Percentiles rank a stretch among this genome's conserved stretches.
Evolutionary conservation across 2,888 invertebrate species (phyloP).

Genomic region (Troglohyphantes excavatus): DNA sequence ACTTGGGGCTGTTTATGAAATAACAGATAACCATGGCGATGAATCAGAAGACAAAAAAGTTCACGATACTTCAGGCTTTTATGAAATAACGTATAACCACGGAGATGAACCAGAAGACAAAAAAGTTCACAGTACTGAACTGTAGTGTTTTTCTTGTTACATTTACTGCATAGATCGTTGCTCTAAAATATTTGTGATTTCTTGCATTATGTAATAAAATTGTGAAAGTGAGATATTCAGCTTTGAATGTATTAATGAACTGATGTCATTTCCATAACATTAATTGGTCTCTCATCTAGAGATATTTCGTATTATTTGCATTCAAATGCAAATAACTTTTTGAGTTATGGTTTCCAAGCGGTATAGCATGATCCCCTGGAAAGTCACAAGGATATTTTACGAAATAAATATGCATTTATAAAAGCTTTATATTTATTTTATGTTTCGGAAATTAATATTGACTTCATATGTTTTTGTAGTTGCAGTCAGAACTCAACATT

Average conservation of each 20-base stretch:
- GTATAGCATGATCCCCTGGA: no score
- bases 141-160: slow-evolving; percentile 15
- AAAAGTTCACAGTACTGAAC: slow-evolving; percentile 48
- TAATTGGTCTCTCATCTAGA: no score
- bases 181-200: neutral
- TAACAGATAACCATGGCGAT: slow-evolving; percentile 67
- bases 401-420: no score
- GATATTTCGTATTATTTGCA: neutral
- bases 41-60: slow-evolving; percentile 47
- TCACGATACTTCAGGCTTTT: slow-evolving; percentile 60
- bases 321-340: neutral
- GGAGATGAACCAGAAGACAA: slow-evolving; percentile 55
- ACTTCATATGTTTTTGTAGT: no score
- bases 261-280: no score
- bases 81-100: slow-evolving; percentile 67
- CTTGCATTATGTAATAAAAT: neutral
- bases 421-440: no score
- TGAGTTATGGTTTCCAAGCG: neutral
- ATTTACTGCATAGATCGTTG: neutral
- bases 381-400: no score
- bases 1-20: slow-evolving; percentile 70
- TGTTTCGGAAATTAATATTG: no score
- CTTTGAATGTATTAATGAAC: neutral
- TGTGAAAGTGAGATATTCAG: neutral
- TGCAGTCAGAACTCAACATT: no score